Evolutionary conservation across 2,113 vertebrate genomes (phyloP).

Genomic region (Podocnemis expansa): DNA sequence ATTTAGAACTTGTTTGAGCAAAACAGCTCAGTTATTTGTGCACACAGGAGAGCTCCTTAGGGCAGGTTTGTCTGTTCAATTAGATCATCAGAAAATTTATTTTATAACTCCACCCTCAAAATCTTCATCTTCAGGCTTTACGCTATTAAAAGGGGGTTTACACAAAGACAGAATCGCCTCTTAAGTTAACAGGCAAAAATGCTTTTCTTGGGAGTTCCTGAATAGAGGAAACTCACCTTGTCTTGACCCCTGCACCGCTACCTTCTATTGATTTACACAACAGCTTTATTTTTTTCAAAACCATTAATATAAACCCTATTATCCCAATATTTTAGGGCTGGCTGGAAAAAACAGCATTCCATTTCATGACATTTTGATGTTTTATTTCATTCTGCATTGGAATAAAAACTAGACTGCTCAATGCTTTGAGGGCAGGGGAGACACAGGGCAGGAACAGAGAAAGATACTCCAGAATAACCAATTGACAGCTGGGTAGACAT

Average conservation of each 20-base stretch:
- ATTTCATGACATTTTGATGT: not conserved
- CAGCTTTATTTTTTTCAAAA: not conserved
- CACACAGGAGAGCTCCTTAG: not conserved
- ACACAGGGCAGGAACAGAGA: not conserved
- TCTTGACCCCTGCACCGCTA: not conserved
- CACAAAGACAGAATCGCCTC: not conserved
- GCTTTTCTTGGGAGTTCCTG: not conserved
- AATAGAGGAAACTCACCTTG: not conserved
- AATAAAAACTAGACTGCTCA: not conserved
- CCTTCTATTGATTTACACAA: not conserved
- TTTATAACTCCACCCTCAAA: slow-evolving; percentile 16
- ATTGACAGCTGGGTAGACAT: not conserved
- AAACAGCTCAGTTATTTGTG: not conserved
- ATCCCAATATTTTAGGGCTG: not conserved
- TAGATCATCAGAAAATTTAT: slow-evolving; percentile 31
- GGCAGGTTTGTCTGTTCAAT: slow-evolving; percentile 5
- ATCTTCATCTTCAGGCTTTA: slow-evolving; percentile 1
- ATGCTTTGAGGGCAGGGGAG: not conserved
- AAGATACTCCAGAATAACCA: not conserved
- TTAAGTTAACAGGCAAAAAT: not conserved
- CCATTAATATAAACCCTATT: not conserved
- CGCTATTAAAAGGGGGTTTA: not conserved
- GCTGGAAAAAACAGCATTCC: not conserved
- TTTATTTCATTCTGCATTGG: not conserved
- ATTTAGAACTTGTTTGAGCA: not conserved